These are phyloP conservation scores for Melipona bicolor DNA, from an alignment of 2,888 invertebrate species.

Conservation along the genomic window DNA sequence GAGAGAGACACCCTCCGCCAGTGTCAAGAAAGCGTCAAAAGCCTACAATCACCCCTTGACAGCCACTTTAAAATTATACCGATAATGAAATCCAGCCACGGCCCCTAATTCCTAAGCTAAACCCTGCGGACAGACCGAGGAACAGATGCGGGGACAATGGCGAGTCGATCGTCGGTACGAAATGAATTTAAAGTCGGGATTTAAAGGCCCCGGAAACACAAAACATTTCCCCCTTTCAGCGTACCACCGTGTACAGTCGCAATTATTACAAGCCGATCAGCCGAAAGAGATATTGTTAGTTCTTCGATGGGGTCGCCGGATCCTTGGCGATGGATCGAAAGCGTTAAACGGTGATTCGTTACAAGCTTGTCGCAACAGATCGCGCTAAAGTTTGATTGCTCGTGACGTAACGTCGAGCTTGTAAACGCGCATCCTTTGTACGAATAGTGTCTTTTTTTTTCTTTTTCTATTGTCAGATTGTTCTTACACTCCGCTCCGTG, in stretches of 20 bases:
- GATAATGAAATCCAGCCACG: constrained; percentile 83
- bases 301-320: constrained; percentile 54
- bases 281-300: constrained; percentile 82
- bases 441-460: neutral
- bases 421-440: neutral
- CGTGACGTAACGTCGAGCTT: neutral
- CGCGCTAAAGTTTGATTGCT: neutral
- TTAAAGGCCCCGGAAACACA: constrained; percentile 73
- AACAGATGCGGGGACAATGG: constrained; percentile 83
- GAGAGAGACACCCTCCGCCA: constrained; percentile 68
- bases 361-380: constrained; percentile 44
- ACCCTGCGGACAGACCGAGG: constrained; percentile 76
- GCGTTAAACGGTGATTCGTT: constrained; percentile 60
- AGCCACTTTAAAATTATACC: constrained; percentile 84
- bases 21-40: constrained; percentile 76
- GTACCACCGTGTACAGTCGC: constrained; percentile 69
- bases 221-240: constrained; percentile 62
- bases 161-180: constrained; percentile 79
- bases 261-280: constrained; percentile 83
- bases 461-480: neutral
- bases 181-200: constrained; percentile 83
- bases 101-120: constrained; percentile 79
- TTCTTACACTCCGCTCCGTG: neutral
- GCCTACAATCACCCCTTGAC: constrained; percentile 76
- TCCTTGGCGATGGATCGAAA: constrained; percentile 40